Percentiles rank a stretch among this genome's conserved stretches.
Conservation (phyloP, 53 echinoderm and acorn worm species). For the Arbacia lixula region DNA sequence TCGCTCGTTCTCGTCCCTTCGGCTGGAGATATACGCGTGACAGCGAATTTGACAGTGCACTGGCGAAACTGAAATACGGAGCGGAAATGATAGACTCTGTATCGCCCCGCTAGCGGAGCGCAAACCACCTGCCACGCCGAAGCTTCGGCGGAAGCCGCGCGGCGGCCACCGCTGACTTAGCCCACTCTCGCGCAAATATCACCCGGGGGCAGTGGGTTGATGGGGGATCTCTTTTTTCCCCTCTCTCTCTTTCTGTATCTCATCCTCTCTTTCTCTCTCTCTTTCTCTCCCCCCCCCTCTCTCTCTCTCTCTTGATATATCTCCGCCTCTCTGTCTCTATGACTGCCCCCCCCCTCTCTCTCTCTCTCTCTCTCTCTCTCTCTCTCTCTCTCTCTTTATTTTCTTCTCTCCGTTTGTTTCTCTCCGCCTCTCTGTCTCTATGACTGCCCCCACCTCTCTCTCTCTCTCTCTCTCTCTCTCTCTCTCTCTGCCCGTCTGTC, state of each 20-base stretch:
- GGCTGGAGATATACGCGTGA: conserved; percentile 42
- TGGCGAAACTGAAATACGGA: conserved; percentile 49
- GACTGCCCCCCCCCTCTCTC: no score
- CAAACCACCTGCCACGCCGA: conserved; percentile 63
- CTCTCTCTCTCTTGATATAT: neutral
- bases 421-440: no score
- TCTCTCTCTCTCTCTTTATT: no score
- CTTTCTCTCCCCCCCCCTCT: neutral
- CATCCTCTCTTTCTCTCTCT: neutral
- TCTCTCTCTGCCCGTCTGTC: neutral
- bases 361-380: no score
- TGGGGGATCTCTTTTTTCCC: neutral
- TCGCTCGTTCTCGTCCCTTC: neutral
- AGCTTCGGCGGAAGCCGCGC: conserved; percentile 49
- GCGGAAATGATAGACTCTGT: conserved; percentile 55
- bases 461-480: neutral
- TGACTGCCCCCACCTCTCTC: neutral
- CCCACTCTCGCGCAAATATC: conserved; percentile 55
- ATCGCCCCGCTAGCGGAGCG: conserved; percentile 36
- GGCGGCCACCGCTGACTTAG: conserved; percentile 56
- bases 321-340: no score
- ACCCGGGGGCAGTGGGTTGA: conserved; percentile 30
- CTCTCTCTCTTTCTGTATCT: no score
- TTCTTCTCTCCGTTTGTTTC: no score
- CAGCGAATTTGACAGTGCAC: conserved; percentile 54